Conservation (phyloP, 2,797 vertebrate genomes). For the Hippopotamyrus pictus region DNA sequence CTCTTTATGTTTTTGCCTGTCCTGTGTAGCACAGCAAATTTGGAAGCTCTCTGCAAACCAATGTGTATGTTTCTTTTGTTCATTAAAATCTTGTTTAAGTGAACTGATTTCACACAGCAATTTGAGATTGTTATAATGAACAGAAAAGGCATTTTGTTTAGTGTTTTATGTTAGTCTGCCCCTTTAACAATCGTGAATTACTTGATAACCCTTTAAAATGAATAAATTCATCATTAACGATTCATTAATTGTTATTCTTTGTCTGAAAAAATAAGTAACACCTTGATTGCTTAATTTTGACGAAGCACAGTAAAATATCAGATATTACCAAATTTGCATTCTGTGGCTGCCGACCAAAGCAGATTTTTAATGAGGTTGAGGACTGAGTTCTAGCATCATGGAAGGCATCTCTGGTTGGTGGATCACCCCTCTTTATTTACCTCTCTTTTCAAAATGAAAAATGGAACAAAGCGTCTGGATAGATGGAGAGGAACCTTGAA, state of each 20-base stretch:
- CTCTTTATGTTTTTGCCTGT: not conserved
- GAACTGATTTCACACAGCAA: not conserved
- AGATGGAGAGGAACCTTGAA: slow-evolving; percentile 15
- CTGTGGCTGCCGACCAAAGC: not conserved
- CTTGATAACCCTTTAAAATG: not conserved
- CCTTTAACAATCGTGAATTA: not conserved
- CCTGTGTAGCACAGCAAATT: not conserved
- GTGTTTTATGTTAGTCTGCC: not conserved
- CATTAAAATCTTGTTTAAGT: not conserved
- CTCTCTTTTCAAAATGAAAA: slow-evolving; percentile 5
- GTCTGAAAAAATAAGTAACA: not conserved
- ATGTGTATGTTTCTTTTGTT: not conserved
- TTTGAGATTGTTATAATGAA: not conserved
- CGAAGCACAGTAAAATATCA: not conserved
- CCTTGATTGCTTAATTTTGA: not conserved
- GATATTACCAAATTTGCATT: not conserved
- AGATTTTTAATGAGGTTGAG: not conserved
- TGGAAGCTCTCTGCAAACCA: not conserved
- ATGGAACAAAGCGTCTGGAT: slow-evolving; percentile 17
- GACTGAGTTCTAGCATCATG: not conserved
- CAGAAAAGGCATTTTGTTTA: not conserved
- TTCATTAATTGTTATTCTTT: not conserved
- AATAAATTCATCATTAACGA: not conserved
- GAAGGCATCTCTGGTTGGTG: not conserved
- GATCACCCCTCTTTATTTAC: not conserved